Evolutionary conservation across 37 sponge, comb jelly and placozoan genomes (phyloP).

Genomic region (Lycopodina hypogea): DNA sequence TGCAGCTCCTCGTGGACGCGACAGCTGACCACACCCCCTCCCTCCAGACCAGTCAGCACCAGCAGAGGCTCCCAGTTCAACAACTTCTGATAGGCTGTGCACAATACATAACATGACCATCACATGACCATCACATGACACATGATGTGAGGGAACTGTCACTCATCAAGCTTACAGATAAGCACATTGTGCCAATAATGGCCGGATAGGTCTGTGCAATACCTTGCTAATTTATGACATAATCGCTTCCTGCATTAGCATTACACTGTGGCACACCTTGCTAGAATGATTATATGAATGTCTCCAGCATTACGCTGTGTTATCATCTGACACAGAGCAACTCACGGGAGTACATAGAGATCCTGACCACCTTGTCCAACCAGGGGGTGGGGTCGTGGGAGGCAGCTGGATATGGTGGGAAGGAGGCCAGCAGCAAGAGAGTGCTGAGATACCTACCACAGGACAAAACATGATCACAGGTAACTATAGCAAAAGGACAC

Average conservation of each 20-base stretch:
- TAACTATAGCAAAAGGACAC: neutral
- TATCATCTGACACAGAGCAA: neutral
- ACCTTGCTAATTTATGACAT: too few relatives aligned
- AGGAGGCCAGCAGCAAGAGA: conserved; percentile 47
- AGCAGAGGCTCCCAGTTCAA: conserved; percentile 57
- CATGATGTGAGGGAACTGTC: too few relatives aligned
- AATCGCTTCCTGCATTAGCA: too few relatives aligned
- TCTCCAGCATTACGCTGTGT: too few relatives aligned
- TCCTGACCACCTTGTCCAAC: conserved; percentile 22
- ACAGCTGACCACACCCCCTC: neutral
- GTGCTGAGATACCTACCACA: conserved; percentile 54
- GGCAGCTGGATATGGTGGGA: conserved; percentile 28
- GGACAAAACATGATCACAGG: neutral
- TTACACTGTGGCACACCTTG: too few relatives aligned
- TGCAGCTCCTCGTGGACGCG: conserved; percentile 1
- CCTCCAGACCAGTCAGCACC: conserved; percentile 18
- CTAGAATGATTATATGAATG: too few relatives aligned
- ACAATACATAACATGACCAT: too few relatives aligned
- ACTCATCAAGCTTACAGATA: too few relatives aligned
- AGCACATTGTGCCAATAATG: too few relatives aligned
- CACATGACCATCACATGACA: too few relatives aligned
- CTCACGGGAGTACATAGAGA: conserved; percentile 50
- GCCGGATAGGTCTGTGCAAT: too few relatives aligned
- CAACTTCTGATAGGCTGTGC: conserved; percentile 53
- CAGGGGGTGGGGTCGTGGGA: conserved; percentile 50